A percentile compares a stretch with the other conserved stretches of the same genome.
Evolutionary conservation across 2,888 invertebrate species (phyloP).

Genomic region (Diplazon laetatorius): DNA sequence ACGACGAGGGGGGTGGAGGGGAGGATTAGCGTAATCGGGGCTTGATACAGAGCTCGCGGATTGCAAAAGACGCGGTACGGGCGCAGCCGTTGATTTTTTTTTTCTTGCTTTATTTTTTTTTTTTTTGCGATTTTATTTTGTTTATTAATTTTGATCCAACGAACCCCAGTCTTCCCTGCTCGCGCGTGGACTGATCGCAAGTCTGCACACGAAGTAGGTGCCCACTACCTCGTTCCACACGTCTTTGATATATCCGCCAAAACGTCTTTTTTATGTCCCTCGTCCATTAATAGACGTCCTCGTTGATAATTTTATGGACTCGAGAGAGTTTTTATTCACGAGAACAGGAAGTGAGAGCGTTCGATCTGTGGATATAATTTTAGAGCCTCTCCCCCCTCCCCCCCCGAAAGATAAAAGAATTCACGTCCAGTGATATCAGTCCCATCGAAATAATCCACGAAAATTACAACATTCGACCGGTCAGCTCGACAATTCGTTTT

Average conservation of each 20-base stretch:
- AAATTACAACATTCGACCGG: not conserved
- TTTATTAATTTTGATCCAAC: conserved; percentile 7
- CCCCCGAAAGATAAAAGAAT: too few species aligned
- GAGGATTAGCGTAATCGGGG: not conserved
- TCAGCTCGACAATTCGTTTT: too few species aligned
- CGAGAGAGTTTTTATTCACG: not conserved
- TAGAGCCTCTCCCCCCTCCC: too few species aligned
- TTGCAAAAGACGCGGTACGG: not conserved
- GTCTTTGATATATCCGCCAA: conserved; percentile 3
- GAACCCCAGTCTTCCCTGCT: not conserved
- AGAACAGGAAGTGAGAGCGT: conserved; percentile 3
- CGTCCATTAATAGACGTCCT: conserved; percentile 31
- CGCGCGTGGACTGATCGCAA: not conserved
- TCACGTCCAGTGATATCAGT: too few species aligned
- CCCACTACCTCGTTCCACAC: conserved; percentile 13
- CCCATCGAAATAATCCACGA: not conserved
- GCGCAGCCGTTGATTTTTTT: not conserved
- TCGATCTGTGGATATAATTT: not conserved
- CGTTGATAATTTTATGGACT: conserved; percentile 33
- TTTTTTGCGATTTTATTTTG: too few species aligned
- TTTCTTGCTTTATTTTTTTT: not conserved
- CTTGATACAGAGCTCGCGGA: not conserved
- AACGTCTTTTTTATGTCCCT: not conserved
- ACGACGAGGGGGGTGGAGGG: too few species aligned
- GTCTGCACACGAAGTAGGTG: not conserved